Evolutionary conservation across 1,140 invertebrate genomes (phyloP).

Genomic region (Drosophila subpulchrella): DNA sequence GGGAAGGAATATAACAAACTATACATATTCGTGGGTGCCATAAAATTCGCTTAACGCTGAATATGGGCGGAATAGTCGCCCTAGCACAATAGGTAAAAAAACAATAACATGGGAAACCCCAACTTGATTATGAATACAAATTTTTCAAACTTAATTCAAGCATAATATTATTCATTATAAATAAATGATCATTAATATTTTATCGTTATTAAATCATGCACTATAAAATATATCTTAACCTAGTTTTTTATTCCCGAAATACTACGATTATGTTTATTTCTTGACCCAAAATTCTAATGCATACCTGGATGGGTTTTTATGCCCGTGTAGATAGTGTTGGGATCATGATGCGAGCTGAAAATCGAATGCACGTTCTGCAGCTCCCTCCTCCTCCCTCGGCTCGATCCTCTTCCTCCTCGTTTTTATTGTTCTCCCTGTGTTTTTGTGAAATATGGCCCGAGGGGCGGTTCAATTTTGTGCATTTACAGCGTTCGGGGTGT

Average conservation of each 20-base stretch:
- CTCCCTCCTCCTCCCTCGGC: constrained; percentile 1
- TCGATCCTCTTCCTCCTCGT: not conserved
- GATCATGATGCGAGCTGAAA: constrained; percentile 34
- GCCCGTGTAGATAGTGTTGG: constrained; percentile 8
- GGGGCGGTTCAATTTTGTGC: constrained; percentile 83
- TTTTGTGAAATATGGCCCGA: constrained; percentile 67
- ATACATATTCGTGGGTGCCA: not conserved
- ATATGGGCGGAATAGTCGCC: no score
- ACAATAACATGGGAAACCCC: no score
- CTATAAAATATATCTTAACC: no score
- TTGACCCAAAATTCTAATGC: not conserved
- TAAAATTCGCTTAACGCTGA: not conserved
- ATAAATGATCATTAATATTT: no score
- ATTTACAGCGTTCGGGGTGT: constrained; percentile 84
- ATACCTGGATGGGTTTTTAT: not conserved
- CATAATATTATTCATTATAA: no score
- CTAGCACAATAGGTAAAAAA: no score
- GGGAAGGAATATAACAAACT: no score
- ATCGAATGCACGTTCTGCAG: constrained; percentile 61
- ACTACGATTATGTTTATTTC: not conserved
- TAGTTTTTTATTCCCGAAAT: not conserved
- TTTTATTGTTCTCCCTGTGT: constrained; percentile 20
- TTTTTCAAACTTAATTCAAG: no score
- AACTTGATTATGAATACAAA: no score
- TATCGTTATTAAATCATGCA: no score